Base-by-base conservation (phyloP, 2,888 invertebrate species). In the Conops quadrifasciatus region DNA sequence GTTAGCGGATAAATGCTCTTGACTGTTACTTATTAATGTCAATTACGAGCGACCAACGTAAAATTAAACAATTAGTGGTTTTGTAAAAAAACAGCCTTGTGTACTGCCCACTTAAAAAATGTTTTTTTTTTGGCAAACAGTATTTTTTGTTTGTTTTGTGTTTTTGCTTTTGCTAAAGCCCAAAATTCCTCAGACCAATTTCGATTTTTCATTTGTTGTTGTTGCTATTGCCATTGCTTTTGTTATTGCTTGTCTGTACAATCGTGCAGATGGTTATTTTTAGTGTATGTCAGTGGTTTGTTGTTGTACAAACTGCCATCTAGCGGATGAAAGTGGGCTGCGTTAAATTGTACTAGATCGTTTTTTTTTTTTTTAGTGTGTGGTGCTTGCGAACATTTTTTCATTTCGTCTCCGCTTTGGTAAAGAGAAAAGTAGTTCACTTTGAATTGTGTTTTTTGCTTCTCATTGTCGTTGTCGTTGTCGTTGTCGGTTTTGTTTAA, bases 291-390 rank as follows among this genome's bases (percentile, higher is more conserved):
- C 21, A 53, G 51, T 24, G 26, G 49, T 53, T 36, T 36, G 36
- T 36, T 36, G 4, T 36, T 36, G 36, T 36, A 36, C 36, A 36
- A 36, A 15, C 49, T 49, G 49, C n/a, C 15, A 24, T 65, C 67
- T 53, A 60, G 45, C 71, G 71, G 63, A 67, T 71, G 63, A 71
- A 71, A 71, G 71, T 71, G 71, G 71, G 71, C 45, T 67, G 71
- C 62, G 47, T 71, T 30, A 63, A 71, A 67, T 71, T 71, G 63
- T 53, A 36, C 66, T 36, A 56, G 45, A n/a, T 63, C 13, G 11
- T 43, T 62, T 62, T 60, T 47, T 26, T 49, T 36, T 53, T 19
- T 53, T 28, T 66, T 24, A 5, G 26, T 24, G n/a, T 36, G 36
- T 7, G 9, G 9, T 36, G 36, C 9, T 36, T 9, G 36, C 53